Evolutionary conservation across 2,888 invertebrate species (phyloP), one percentile per base, ranked within the genome.

Genomic region (Anoncus sp.): DNA sequence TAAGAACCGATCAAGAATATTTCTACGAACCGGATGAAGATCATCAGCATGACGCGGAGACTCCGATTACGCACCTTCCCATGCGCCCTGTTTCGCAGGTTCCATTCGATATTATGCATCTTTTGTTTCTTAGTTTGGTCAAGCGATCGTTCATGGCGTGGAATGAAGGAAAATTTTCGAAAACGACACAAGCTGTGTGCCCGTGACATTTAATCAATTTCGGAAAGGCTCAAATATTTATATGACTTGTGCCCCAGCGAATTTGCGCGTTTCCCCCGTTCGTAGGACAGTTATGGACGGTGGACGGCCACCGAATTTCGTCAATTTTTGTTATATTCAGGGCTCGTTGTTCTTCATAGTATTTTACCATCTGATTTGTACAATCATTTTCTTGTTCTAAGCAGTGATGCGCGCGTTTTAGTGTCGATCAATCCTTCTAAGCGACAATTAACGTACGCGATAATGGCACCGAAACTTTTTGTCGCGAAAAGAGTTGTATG

Each of bases 21-120:
- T 20, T 38, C 3, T 35, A 5, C 14, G 27, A 57, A 27, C 24
- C n/a, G 10, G 63, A 75, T 20, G 22, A 53, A 12, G 24, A 75
- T 35, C 31, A 31, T 7, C 70, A 69, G n/a, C 31, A 63, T n/a
- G 24, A n/a, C 1, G 43, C n/a, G 2, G 47, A 35, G 10, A 62
- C 55, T 53, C 69, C 69, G 16, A 31, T 69, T 35, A 16, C 53
- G 38, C 22, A 40, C 18, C 45, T 62, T 35, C 35, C 31, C n/a
- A 75, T 75, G 2, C 45, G 27, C 47, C 14, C 24, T 3, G 57
- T 62, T 7, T 18, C 53, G n/a, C 75, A 62, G 47, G 69, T 75
- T 18, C 62, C 69, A 9, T 75, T 69, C 20, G 75, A 63, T 3
- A 10, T 7, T 31, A 75, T 69, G 75, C 75, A 75, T 38, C 14